These are phyloP conservation scores for Atta cephalotes DNA, from an alignment of 1,140 invertebrate genomes.

Conservation along the genomic window DNA sequence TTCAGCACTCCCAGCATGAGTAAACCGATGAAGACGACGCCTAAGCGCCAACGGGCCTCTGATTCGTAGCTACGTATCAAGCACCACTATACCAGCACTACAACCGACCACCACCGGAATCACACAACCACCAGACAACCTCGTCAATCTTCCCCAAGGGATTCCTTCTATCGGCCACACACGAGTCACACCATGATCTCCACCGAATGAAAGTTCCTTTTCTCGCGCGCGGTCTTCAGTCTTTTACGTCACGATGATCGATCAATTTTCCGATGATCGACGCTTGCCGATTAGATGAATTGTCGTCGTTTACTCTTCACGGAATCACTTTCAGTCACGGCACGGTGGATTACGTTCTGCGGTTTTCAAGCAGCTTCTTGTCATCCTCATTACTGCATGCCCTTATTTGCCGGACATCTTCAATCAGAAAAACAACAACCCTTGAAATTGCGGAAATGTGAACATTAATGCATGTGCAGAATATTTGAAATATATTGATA, in stretches of 20 bases:
- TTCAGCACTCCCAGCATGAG: slow-evolving; percentile 82
- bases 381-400: slow-evolving; percentile 36
- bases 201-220: slow-evolving; percentile 9
- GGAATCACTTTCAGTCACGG: slow-evolving; percentile 30
- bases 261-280: slow-evolving; percentile 46
- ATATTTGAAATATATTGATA: not conserved
- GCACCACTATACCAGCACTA: slow-evolving; percentile 64
- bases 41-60: slow-evolving; percentile 66
- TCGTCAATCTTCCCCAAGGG: slow-evolving; percentile 60
- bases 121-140: slow-evolving; percentile 66
- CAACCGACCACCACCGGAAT: slow-evolving; percentile 68
- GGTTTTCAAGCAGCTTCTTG: slow-evolving; percentile 26
- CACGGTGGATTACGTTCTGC: not conserved
- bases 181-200: slow-evolving; percentile 67
- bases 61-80: slow-evolving; percentile 66
- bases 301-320: slow-evolving; percentile 29
- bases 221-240: slow-evolving; percentile 25
- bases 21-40: slow-evolving; percentile 68
- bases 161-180: slow-evolving; percentile 35
- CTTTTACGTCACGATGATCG: slow-evolving; percentile 24
- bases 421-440: slow-evolving; percentile 5
- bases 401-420: slow-evolving; percentile 41
- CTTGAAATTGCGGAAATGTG: not conserved
- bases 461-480: not conserved
- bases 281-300: not conserved